Evolutionary conservation across 2,113 vertebrate species (phyloP), one percentile per base, ranked within the genome.

Genomic region (Zosterops hypoxanthus): DNA sequence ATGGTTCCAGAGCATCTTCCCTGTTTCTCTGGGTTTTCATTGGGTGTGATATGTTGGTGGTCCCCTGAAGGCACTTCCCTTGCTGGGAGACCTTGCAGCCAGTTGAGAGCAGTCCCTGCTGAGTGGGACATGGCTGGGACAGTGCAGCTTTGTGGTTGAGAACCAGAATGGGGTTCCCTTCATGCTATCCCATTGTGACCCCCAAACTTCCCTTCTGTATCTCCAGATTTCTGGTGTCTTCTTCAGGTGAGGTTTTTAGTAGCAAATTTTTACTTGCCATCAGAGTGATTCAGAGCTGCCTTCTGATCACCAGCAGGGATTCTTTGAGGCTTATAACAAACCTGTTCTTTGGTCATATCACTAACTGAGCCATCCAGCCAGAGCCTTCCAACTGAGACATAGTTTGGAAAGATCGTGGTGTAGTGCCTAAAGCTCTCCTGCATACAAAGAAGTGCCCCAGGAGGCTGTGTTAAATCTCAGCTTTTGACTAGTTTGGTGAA

Each of bases 1-100:
- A 0, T 34, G 0, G 0, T 34, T 92, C 61, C 13, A 0, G 9
- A n/a, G 42, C 1, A 0, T 44, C 80, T 50, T 34, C 34, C 44
- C 18, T 0, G 0, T 84, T 87, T 31, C 25, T 83, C 29, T 60
- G 63, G 6, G 33, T 3, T 78, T 95, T 34, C 0, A 0, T 15
- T 15, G 44, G 1, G 0, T 36, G 26, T 33, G 61, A 68, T 63
- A 1, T 28, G 49, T 3, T 68, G 44, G 49, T 46, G 33, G 17
- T 25, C 3, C 41, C 41, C 29, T 76, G 69, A 53, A 65, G 66
- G 82, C 2, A 0, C 3, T 57, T 65, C 8, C 12, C 0, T 39
- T 16, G 21, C 44, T 66, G 39, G 49, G 77, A 65, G 34, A 21
- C 23, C 25, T 77, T 26, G 47, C 26, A 42, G 55, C 34, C 13